Evolutionary conservation across 1,140 invertebrate species (phyloP), one percentile per base, ranked within the genome.

Genomic region (Rhopalosiphum padi): DNA sequence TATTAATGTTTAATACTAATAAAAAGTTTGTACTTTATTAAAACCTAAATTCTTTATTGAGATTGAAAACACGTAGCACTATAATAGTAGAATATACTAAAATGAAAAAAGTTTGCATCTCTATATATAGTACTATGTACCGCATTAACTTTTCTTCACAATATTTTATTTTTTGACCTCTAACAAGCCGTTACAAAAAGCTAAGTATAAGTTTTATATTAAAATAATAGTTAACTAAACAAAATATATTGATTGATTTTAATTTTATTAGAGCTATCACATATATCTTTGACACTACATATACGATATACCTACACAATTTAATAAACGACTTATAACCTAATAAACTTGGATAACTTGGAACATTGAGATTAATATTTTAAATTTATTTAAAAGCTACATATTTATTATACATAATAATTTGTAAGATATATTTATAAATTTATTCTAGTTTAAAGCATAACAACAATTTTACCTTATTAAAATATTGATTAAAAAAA

Each of bases 71-170:
- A 77, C n/a, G 60, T 77, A n/a, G n/a, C 30, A 77, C 60, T 77
- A n/a, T 77, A n/a, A n/a, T 77, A n/a, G 60, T n/a, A 77, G 15
- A 77, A 77, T 77, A n/a, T 77, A 77, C 60, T n/a, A 77, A 77
- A 77, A 77, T 77, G 60, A 77, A 77, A 77, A 77, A 77, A 77
- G 60, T 77, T 77, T 77, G 15, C 3, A 77, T 77, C 60, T 2
- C 5, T 68, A n/a, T 68, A 68, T 68, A 68, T 68, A n/a, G 41
- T 41, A 41, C 2, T 41, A 41, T 41, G 2, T 41, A 41, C 41
- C 60, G 15, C 18, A 77, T 77, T n/a, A 68, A 35, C 60, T 77
- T 77, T 77, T n/a, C n/a, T n/a, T 77, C 30, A 77, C 15, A n/a
- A 77, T 51, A 21, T 51, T 77, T 77, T 77, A n/a, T 18, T 77